Base-by-base conservation (phyloP, 2,888 invertebrate genomes). In the Apomyelois bistriatella region DNA sequence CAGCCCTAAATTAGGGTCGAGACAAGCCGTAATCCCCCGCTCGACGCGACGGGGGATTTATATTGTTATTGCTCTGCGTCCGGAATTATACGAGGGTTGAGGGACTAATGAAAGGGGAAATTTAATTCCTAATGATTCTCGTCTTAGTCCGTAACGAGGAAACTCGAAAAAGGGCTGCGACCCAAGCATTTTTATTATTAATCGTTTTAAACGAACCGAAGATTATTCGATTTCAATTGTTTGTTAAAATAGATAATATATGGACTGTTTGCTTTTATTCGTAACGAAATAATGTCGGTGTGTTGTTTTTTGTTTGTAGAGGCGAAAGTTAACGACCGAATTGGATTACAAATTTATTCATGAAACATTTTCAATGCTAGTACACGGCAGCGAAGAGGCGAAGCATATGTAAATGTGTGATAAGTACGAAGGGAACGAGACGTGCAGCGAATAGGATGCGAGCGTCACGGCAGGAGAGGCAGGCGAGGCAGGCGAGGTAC, bases 101-200 rank as follows among this genome's bases (percentile, higher is more conserved):
- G 90, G 89, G 90, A 90, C 90, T 90, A 90, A 90, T 90, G 89
- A 90, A 90, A 90, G 89, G 89, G 90, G 89, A 90, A 89, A 90
- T 90, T 90, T 90, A 90, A 90, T 89, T 89, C 90, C 88, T 90
- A 90, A 90, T 90, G 90, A 90, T 90, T 89, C 88, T 85, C 90
- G 88, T 90, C 90, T 89, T 88, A 89, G 89, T 79, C 85, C 84
- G 88, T 90, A 90, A 90, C 89, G 89, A 89, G 89, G 88, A 85
- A 86, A 87, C 86, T 86, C 83, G 84, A 86, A 88, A 90, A 88
- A 86, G 86, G 87, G 83, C 85, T 83, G 79, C 79, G 82, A 84
- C 81, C 82, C 75, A 80, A 74, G 70, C 65, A 76, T 86, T 87
- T 87, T 86, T 86, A 82, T 85, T 82, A 86, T 81, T 82, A 82